Evolutionary conservation across 2,797 vertebrate species (phyloP).

Genomic region (Rhyacichthys aspro): DNA sequence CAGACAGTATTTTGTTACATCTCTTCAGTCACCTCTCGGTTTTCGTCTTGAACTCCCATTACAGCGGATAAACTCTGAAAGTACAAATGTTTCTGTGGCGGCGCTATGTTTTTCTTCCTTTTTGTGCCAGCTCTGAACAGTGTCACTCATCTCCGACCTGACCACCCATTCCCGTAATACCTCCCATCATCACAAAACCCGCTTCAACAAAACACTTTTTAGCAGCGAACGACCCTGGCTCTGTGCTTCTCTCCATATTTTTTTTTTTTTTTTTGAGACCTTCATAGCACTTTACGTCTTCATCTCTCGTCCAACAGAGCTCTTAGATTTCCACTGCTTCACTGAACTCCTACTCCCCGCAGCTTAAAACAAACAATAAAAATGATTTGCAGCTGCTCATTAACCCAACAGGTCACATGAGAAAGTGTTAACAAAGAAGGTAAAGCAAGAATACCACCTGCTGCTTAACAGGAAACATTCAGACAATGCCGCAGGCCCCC

Average conservation of each 20-base stretch:
- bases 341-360: slow-evolving; percentile 23
- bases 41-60: too few relatives aligned
- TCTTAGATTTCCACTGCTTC: slow-evolving; percentile 36
- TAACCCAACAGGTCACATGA: too few relatives aligned
- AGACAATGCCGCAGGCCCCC: too few relatives aligned
- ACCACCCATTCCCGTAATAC: slow-evolving; percentile 22
- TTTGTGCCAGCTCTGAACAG: slow-evolving; percentile 9
- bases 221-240: slow-evolving; percentile 15
- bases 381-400: slow-evolving; percentile 13
- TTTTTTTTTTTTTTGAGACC: slow-evolving; percentile 23
- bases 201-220: slow-evolving; percentile 23
- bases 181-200: slow-evolving; percentile 17
- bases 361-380: slow-evolving; percentile 42
- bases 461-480: too few relatives aligned
- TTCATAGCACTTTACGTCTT: slow-evolving; percentile 6
- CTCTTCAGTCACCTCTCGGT: too few relatives aligned
- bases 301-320: neutral
- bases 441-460: too few relatives aligned
- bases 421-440: too few relatives aligned
- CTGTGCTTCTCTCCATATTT: slow-evolving; percentile 14
- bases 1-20: too few relatives aligned
- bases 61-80: too few relatives aligned
- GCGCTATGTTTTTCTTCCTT: neutral
- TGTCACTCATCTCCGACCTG: slow-evolving; percentile 11
- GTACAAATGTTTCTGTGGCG: too few relatives aligned